phyloP scores from a whole-genome alignment of 2,888 invertebrate species.

The Morpho deidamia region DNA sequence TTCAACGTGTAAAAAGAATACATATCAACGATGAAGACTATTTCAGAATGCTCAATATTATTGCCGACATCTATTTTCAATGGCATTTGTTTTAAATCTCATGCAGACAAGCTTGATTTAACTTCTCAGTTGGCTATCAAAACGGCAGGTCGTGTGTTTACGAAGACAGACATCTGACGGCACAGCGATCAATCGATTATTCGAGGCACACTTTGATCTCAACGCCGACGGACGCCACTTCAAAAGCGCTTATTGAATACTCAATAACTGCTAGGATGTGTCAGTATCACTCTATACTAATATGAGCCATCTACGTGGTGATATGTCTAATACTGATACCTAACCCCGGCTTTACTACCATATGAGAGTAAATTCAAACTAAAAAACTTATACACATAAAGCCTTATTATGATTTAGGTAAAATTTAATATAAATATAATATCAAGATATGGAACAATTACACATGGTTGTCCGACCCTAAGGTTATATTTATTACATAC shows the following conservation, averaged over 20 bases:
- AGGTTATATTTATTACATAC: no score
- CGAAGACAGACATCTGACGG: slow-evolving; percentile 17
- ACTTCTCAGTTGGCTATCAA: slow-evolving; percentile 7
- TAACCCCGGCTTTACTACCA: no score
- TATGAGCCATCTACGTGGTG: neutral
- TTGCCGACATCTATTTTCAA: neutral
- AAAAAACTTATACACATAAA: no score
- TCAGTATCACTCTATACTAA: slow-evolving; percentile 2
- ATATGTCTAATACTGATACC: no score
- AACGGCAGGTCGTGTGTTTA: slow-evolving; percentile 13
- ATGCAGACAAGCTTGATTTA: slow-evolving; percentile 7
- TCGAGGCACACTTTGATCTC: slow-evolving; percentile 21
- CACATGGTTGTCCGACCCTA: no score
- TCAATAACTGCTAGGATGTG: slow-evolving; percentile 11
- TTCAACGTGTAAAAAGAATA: no score
- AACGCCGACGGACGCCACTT: slow-evolving; percentile 12
- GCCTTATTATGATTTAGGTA: no score
- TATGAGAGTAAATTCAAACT: no score
- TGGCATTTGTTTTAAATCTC: slow-evolving; percentile 9
- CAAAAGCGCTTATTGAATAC: slow-evolving; percentile 14
- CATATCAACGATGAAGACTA: no score
- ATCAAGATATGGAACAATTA: no score
- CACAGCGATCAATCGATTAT: slow-evolving; percentile 11
- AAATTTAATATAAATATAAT: no score
- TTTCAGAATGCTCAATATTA: neutral